Evolutionary conservation across 2,888 invertebrate species (phyloP).

Genomic region (Catocala sponsa): DNA sequence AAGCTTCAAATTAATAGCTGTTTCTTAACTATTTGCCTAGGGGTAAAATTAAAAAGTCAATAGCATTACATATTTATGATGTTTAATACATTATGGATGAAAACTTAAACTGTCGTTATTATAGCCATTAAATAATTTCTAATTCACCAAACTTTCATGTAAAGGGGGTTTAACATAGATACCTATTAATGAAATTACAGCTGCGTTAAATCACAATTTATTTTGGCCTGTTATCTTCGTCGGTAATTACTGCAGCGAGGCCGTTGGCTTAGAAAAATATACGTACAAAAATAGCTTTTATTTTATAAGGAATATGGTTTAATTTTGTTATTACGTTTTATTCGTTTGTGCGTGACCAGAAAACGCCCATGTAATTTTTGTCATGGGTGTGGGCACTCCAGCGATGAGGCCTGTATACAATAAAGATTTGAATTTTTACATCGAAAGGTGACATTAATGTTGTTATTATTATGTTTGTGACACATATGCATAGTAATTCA

Average conservation of each 20-base stretch:
- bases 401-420: slow-evolving; percentile 48
- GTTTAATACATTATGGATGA: not conserved
- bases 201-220: slow-evolving; percentile 69
- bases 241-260: slow-evolving; percentile 68
- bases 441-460: slow-evolving; percentile 30
- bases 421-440: slow-evolving; percentile 50
- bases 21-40: not conserved
- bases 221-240: slow-evolving; percentile 64
- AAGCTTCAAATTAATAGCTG: not conserved
- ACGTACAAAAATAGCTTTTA: slow-evolving; percentile 62
- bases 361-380: slow-evolving; percentile 76
- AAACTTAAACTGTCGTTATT: slow-evolving; percentile 5
- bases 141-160: slow-evolving; percentile 24
- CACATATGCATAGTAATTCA: not conserved
- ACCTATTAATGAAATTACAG: slow-evolving; percentile 58
- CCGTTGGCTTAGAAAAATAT: slow-evolving; percentile 50
- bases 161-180: slow-evolving; percentile 42
- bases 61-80: not conserved
- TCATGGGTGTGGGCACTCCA: slow-evolving; percentile 69
- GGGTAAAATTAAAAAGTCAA: not conserved
- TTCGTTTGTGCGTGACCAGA: slow-evolving; percentile 73
- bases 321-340: slow-evolving; percentile 49
- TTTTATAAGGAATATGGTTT: slow-evolving; percentile 54
- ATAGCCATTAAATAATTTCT: slow-evolving; percentile 13
- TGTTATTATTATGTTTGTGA: slow-evolving; percentile 23